Percentiles rank a stretch among this genome's conserved stretches.
These are phyloP conservation scores for Xiphophorus maculatus DNA, from an alignment of 2,113 vertebrate genomes.

Conservation along the genomic window DNA sequence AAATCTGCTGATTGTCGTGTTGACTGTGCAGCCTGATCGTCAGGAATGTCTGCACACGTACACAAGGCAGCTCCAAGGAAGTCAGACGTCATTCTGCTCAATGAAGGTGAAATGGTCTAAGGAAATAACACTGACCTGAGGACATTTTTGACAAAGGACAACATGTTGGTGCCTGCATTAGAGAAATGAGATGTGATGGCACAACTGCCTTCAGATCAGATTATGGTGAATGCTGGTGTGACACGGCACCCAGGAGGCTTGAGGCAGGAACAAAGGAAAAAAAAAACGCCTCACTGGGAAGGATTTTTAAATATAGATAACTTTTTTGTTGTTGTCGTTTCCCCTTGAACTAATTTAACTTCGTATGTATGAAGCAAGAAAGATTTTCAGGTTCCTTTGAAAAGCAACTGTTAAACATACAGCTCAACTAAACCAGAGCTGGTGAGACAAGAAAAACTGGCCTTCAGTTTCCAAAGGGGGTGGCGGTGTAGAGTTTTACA, in stretches of 20 bases:
- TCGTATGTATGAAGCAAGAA: background rate
- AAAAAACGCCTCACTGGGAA: background rate
- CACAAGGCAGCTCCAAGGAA: background rate
- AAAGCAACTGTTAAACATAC: background rate
- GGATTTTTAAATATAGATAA: no score
- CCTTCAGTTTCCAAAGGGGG: background rate
- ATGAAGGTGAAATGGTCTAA: background rate
- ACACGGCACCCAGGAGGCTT: constrained; percentile 4
- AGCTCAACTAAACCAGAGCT: background rate
- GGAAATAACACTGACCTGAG: background rate
- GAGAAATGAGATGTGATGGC: background rate
- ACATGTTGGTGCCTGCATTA: background rate
- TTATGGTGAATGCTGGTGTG: background rate
- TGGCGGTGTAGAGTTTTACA: background rate
- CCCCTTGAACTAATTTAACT: no score
- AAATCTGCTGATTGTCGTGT: background rate
- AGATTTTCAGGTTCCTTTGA: background rate
- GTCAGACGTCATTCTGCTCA: background rate
- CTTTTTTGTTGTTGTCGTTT: background rate
- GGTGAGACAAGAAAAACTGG: constrained; percentile 12
- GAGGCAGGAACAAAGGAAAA: background rate
- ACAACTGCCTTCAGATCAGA: background rate
- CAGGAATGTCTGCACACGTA: background rate
- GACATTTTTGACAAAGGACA: background rate
- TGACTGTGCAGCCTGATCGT: background rate